These are phyloP conservation scores for Myrmecobius fasciatus DNA, from an alignment of 2,113 vertebrate genomes.

Conservation along the genomic window DNA sequence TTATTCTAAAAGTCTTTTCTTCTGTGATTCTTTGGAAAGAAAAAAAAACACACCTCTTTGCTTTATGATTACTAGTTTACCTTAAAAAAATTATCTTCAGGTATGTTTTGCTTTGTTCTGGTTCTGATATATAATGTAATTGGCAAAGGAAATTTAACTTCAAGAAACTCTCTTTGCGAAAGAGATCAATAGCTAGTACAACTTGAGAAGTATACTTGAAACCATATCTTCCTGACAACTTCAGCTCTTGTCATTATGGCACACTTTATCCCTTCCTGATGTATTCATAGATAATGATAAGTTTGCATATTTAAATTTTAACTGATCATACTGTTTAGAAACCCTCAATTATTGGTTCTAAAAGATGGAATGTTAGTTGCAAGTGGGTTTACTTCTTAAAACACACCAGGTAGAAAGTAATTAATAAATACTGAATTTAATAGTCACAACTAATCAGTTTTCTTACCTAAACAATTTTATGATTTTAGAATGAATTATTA, in stretches of 20 bases:
- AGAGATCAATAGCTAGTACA: background rate
- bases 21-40: background rate
- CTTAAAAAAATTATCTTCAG: background rate
- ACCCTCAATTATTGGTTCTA: background rate
- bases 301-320: background rate
- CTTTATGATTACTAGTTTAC: background rate
- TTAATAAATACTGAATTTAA: background rate
- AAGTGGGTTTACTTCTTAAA: background rate
- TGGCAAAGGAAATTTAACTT: background rate
- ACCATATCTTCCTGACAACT: background rate
- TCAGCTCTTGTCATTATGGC: background rate
- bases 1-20: background rate
- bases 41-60: background rate
- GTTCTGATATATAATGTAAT: background rate
- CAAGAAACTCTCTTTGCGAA: background rate
- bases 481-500: slow-evolving; percentile 2
- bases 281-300: background rate
- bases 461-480: background rate
- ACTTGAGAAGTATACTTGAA: background rate
- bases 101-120: background rate
- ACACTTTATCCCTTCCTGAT: background rate
- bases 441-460: background rate
- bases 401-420: slow-evolving; percentile 1
- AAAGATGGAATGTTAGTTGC: background rate
- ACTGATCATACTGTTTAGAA: background rate